Evolutionary conservation across 1,140 invertebrate genomes (phyloP), one percentile per base, ranked within the genome.

Genomic region (Drosophila persimilis): DNA sequence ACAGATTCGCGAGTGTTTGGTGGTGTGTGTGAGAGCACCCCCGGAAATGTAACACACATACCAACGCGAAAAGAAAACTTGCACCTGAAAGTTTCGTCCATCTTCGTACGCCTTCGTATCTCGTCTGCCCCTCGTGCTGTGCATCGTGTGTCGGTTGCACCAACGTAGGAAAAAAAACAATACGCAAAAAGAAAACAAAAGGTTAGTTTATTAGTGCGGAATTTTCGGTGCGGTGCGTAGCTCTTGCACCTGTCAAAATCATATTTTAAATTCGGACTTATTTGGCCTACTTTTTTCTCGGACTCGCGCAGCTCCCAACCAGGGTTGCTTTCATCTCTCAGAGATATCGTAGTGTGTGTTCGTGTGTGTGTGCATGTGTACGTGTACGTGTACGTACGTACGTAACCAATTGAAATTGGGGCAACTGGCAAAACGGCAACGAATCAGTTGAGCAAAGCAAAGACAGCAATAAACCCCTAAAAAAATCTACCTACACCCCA

Each of bases 341-440:
- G 35, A 39, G 35, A 39, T 39, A 3, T 39, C 35, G 11, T 13
- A 13, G 52, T 73, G 63, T 47, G 26, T 44, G 58, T 62, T 46
- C 55, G n/a, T 58, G 22, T 29, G 9, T 35, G 41, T 53, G 26
- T 69, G 56, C 61, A 44, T 48, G 43, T 73, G 52, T 57, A 53
- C 67, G 66, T 61, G 51, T 48, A 22, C 26, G 43, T 73, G 58
- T 57, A 53, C 73, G 76, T 80, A 85, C 81, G 81, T 80, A 85
- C 81, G 81, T 85, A 85, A 84, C 80, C 81, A 86, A 85, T 85
- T 86, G 77, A 80, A 85, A 85, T 77, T 85, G 81, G 81, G 81
- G 83, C 81, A 85, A 75, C 72, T 80, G 63, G 76, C 77, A 61
- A 79, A 80, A 74, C 57, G 57, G 60, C 62, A 58, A 63, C 80